Evolutionary conservation across 2,797 vertebrate genomes (phyloP).

Genomic region (Atherinosoma microstoma): DNA sequence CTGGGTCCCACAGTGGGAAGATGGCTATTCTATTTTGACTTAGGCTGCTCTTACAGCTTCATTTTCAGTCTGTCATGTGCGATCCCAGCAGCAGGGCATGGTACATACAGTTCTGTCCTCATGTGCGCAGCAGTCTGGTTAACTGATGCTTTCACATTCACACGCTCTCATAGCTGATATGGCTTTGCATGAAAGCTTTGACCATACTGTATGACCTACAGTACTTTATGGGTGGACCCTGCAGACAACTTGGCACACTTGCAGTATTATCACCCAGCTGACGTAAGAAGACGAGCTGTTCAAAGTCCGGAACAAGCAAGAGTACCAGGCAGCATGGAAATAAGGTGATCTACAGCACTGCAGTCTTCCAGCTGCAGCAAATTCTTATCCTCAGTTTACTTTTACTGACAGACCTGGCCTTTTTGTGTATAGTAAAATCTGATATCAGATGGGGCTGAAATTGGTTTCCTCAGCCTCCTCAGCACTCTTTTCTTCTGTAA

Average conservation of each 20-base stretch:
- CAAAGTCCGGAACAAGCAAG: slow-evolving; percentile 31
- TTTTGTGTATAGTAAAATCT: slow-evolving; percentile 45
- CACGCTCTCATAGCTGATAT: slow-evolving; percentile 3
- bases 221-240: slow-evolving; percentile 21
- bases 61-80: slow-evolving; percentile 20
- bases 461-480: slow-evolving; percentile 44
- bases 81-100: slow-evolving; percentile 10
- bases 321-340: neutral
- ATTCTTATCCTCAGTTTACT: slow-evolving; percentile 18
- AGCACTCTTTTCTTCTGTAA: slow-evolving; percentile 12
- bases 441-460: slow-evolving; percentile 50
- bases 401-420: slow-evolving; percentile 29
- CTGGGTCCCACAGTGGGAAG: neutral
- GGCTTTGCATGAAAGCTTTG: slow-evolving; percentile 21
- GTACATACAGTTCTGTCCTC: neutral
- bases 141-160: slow-evolving; percentile 21
- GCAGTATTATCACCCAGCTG: slow-evolving; percentile 47
- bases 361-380: slow-evolving; percentile 20
- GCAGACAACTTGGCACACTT: slow-evolving; percentile 20
- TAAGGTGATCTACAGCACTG: slow-evolving; percentile 10
- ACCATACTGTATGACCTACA: neutral
- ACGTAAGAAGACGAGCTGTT: slow-evolving; percentile 33
- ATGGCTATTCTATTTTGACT: slow-evolving; percentile 4
- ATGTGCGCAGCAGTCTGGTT: neutral
- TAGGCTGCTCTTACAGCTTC: slow-evolving; percentile 4